Percentiles rank a stretch among this genome's conserved stretches.
These are phyloP conservation scores for Bhutanitis thaidina DNA, from an alignment of 2,888 invertebrate species.

Conservation along the genomic window DNA sequence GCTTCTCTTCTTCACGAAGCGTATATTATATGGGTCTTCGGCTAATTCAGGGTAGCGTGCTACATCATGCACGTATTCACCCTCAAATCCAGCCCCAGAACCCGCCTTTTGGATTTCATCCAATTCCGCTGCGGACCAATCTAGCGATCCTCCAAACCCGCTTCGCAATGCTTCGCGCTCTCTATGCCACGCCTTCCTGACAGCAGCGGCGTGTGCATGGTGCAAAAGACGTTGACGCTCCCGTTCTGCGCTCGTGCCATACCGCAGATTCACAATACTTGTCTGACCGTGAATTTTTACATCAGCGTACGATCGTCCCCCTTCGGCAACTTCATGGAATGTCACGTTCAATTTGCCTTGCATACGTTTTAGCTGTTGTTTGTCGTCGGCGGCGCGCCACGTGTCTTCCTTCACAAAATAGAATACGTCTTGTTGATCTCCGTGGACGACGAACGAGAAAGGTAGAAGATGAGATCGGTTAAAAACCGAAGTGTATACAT, in stretches of 20 bases:
- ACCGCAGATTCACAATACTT: constrained; percentile 95
- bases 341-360: constrained; percentile 95
- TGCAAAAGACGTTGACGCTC: constrained; percentile 93
- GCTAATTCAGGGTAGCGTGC: constrained; percentile 94
- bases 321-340: constrained; percentile 91
- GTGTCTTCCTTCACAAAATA: constrained; percentile 95
- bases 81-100: constrained; percentile 91
- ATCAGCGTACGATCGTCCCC: constrained; percentile 88
- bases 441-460: constrained; percentile 92
- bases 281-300: constrained; percentile 95
- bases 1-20: constrained; percentile 90
- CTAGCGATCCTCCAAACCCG: constrained; percentile 87
- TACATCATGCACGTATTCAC: constrained; percentile 94
- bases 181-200: constrained; percentile 95
- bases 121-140: constrained; percentile 93
- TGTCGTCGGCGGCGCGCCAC: constrained; percentile 93
- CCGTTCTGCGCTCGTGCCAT: constrained; percentile 94
- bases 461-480: constrained; percentile 93
- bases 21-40: constrained; percentile 97
- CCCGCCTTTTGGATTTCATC: constrained; percentile 94
- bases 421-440: constrained; percentile 94
- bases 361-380: constrained; percentile 92
- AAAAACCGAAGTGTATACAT: constrained; percentile 95
- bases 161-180: constrained; percentile 91
- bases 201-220: constrained; percentile 92